Evolutionary conservation across 1,140 invertebrate species (phyloP).

Genomic region (Vanessa tameamea): DNA sequence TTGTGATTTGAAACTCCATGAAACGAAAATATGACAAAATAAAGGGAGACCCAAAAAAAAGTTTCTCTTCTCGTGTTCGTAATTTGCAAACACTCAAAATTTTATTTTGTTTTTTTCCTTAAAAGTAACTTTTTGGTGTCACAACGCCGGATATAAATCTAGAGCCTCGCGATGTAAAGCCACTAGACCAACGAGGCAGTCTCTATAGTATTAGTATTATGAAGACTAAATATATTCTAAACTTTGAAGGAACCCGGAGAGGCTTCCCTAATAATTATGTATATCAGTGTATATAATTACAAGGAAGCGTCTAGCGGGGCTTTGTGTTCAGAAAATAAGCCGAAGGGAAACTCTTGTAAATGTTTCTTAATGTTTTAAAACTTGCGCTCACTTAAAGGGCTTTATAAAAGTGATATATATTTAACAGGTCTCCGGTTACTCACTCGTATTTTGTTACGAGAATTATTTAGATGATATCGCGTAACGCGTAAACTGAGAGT

Average conservation of each 20-base stretch:
- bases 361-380: constrained; percentile 4
- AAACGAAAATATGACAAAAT: no score
- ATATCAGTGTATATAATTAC: neutral
- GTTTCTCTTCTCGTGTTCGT: no score
- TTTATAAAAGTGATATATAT: neutral
- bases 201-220: neutral
- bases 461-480: neutral
- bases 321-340: constrained; percentile 3
- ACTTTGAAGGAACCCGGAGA: neutral
- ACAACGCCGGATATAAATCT: no score
- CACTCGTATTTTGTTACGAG: neutral
- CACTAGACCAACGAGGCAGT: no score
- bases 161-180: no score
- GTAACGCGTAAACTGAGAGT: no score
- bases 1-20: no score
- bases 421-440: neutral
- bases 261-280: neutral
- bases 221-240: constrained; percentile 3
- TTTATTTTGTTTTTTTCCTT: no score
- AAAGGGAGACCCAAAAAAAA: no score
- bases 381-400: constrained; percentile 1
- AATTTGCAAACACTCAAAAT: no score
- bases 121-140: no score
- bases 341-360: constrained; percentile 1
- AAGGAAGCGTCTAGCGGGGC: neutral